Percentiles rank a stretch among this genome's conserved stretches.
Evolutionary conservation across 2,888 invertebrate species (phyloP).

Genomic region (Conomelus anceps): DNA sequence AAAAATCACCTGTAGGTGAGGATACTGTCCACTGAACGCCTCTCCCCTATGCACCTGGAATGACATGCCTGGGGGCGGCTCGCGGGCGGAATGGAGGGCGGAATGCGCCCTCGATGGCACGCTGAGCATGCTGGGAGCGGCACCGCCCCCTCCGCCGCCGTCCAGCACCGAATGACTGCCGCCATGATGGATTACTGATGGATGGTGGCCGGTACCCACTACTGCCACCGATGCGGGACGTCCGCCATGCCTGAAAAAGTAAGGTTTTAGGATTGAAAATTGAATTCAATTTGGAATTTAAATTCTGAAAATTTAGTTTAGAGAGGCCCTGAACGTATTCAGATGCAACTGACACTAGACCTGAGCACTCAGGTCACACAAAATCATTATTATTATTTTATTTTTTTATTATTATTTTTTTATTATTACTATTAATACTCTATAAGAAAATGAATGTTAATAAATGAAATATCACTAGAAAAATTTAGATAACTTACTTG

Average conservation of each 20-base stretch:
- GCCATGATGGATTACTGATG: constrained; percentile 8
- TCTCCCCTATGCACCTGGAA: constrained; percentile 28
- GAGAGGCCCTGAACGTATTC: too few relatives aligned
- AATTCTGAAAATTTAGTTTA: too few relatives aligned
- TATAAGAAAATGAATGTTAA: too few relatives aligned
- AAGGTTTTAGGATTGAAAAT: too few relatives aligned
- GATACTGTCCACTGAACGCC: constrained; percentile 45
- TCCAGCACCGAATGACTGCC: constrained; percentile 28
- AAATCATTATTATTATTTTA: too few relatives aligned
- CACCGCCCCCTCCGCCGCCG: constrained; percentile 24
- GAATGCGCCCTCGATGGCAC: not conserved
- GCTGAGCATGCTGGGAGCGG: constrained; percentile 16
- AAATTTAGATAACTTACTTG: too few relatives aligned
- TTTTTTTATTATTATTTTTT: too few relatives aligned
- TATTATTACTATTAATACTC: too few relatives aligned
- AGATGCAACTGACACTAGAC: too few relatives aligned
- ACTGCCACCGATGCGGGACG: constrained; percentile 34
- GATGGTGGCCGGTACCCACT: constrained; percentile 11
- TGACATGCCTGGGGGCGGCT: constrained; percentile 27
- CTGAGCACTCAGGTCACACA: too few relatives aligned
- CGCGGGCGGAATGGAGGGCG: constrained; percentile 14
- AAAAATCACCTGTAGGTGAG: constrained; percentile 55
- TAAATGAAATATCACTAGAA: too few relatives aligned
- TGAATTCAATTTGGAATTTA: too few relatives aligned
- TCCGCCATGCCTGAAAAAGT: constrained; percentile 19